Percentiles rank a stretch among this genome's conserved stretches.
These are phyloP conservation scores for Tipula helvola DNA, from an alignment of 2,888 invertebrate species.

Conservation along the genomic window DNA sequence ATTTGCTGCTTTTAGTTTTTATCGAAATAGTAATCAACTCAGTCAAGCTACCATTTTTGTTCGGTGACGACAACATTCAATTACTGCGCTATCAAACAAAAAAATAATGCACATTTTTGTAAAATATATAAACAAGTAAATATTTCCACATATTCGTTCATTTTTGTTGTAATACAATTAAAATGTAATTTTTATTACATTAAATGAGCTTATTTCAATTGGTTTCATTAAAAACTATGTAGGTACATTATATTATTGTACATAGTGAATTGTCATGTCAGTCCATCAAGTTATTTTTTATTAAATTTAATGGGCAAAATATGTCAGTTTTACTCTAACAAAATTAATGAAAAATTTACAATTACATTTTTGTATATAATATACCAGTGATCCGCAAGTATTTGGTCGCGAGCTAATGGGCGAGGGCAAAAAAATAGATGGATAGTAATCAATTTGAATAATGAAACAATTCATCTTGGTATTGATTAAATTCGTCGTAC, in stretches of 20 bases:
- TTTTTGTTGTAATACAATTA: not conserved
- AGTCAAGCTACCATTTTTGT: not conserved
- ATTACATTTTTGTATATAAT: too few relatives aligned
- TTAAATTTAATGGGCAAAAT: not conserved
- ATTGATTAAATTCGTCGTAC: too few relatives aligned
- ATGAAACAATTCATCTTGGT: too few relatives aligned
- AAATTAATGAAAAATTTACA: not conserved
- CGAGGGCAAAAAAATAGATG: too few relatives aligned
- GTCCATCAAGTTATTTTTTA: not conserved
- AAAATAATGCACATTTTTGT: not conserved
- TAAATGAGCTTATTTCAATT: not conserved
- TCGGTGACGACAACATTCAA: not conserved
- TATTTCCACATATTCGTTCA: not conserved
- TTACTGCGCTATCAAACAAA: not conserved
- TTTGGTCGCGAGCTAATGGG: too few relatives aligned
- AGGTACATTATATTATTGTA: not conserved
- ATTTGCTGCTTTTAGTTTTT: not conserved
- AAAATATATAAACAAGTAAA: too few relatives aligned
- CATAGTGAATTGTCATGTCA: not conserved
- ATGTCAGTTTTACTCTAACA: not conserved
- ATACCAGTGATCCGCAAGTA: too few relatives aligned
- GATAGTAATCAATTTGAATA: too few relatives aligned
- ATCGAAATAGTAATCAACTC: not conserved
- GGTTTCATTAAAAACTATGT: not conserved
- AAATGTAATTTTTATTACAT: not conserved